These are phyloP conservation scores for Takifugu ocellatus DNA, from an alignment of 2,797 vertebrate species.

Conservation along the genomic window DNA sequence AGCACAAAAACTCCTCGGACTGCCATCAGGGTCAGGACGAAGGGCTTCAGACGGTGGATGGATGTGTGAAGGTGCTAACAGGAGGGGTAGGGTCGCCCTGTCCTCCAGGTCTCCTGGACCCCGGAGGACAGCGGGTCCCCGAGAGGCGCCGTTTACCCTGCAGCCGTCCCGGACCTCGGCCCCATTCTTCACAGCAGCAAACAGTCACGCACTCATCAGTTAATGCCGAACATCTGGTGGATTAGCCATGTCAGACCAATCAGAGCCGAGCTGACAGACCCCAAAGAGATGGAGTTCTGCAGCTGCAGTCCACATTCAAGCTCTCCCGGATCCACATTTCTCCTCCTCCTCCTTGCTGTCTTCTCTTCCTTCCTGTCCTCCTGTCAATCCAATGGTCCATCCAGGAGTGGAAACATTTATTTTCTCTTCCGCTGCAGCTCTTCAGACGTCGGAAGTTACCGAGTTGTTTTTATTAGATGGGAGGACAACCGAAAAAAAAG, in stretches of 20 bases:
- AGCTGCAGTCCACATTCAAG: conserved; percentile 81
- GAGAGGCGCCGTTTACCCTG: conserved; percentile 68
- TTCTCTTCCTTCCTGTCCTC: conserved; percentile 26
- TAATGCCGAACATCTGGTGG: conserved; percentile 84
- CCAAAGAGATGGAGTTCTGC: conserved; percentile 76
- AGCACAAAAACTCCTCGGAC: neutral
- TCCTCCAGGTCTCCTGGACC: conserved; percentile 73
- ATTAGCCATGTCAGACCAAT: conserved; percentile 73
- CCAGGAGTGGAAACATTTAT: neutral
- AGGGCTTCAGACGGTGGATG: neutral
- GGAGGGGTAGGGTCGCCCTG: conserved; percentile 60
- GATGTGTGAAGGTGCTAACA: no score
- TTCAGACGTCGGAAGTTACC: neutral
- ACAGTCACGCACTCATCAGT: conserved; percentile 76
- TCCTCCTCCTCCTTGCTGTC: conserved; percentile 12
- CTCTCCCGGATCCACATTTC: conserved; percentile 68
- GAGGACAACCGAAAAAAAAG: conserved; percentile 19
- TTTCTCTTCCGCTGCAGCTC: neutral
- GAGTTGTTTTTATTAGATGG: conserved; percentile 33
- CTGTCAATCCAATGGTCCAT: neutral
- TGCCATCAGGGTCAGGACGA: conserved; percentile 1
- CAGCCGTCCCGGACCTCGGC: conserved; percentile 43
- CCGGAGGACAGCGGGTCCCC: conserved; percentile 67
- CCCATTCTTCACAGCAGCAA: conserved; percentile 40
- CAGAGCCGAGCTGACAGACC: conserved; percentile 77